Conservation (phyloP, 2,113 vertebrate genomes). For the Lontra canadensis region DNA sequence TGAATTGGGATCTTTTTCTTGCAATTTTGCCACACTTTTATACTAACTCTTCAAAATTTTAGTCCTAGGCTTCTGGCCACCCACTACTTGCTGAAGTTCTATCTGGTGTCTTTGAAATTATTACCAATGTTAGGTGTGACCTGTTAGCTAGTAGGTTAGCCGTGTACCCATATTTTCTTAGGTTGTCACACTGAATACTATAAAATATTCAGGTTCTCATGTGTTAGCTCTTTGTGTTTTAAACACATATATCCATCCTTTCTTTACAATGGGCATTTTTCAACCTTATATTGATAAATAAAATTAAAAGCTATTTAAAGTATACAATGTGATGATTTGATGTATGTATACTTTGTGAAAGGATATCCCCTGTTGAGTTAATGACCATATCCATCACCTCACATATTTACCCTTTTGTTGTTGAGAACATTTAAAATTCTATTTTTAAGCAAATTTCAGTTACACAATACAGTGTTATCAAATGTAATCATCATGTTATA, state of each 20-base stretch:
- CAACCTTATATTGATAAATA: neutral
- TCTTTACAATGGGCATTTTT: neutral
- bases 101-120: constrained; percentile 35
- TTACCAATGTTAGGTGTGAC: neutral
- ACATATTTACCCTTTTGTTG: neutral
- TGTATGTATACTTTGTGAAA: neutral
- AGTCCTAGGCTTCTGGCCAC: neutral
- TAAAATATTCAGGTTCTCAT: neutral
- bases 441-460: neutral
- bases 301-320: neutral
- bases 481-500: neutral
- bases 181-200: neutral
- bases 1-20: constrained; percentile 19
- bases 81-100: neutral
- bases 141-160: neutral
- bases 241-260: neutral
- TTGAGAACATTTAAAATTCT: neutral
- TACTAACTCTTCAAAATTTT: neutral
- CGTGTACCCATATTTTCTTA: neutral
- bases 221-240: neutral
- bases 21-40: neutral
- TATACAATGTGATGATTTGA: neutral
- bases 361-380: neutral
- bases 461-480: neutral
- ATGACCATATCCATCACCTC: neutral